Conservation (phyloP, 2,888 invertebrate species). For the Lamproptera curius region DNA sequence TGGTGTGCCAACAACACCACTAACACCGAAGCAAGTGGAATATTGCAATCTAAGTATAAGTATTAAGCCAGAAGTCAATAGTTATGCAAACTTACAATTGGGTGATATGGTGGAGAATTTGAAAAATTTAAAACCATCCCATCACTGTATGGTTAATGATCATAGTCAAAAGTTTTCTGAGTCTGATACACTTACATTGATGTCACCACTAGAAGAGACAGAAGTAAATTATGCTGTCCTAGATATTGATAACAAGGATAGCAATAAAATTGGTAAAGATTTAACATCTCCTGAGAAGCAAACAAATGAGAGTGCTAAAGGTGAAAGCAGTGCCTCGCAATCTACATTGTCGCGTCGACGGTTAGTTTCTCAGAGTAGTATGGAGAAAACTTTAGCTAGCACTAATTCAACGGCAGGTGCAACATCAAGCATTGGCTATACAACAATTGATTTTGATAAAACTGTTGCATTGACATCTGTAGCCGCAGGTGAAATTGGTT, state of each 20-base stretch:
- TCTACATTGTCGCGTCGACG: conserved; percentile 48
- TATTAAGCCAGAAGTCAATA: conserved; percentile 51
- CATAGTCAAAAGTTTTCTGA: conserved; percentile 59
- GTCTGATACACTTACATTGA: conserved; percentile 62
- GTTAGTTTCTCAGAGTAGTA: conserved; percentile 54
- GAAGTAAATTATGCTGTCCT: conserved; percentile 87
- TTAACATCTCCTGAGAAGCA: conserved; percentile 51
- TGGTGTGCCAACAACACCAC: conserved; percentile 50
- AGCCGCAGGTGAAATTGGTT: conserved; percentile 83
- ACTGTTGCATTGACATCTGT: conserved; percentile 93
- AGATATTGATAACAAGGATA: conserved; percentile 82
- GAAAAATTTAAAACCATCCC: conserved; percentile 43
- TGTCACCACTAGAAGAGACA: conserved; percentile 61
- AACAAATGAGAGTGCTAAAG: conserved; percentile 50
- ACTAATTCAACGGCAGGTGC: conserved; percentile 71
- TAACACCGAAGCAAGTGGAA: conserved; percentile 60
- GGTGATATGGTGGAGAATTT: conserved; percentile 53
- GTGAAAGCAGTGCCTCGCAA: conserved; percentile 50
- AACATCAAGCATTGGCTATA: conserved; percentile 83
- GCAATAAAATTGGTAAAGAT: conserved; percentile 39
- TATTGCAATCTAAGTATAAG: conserved; percentile 57
- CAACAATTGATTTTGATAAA: conserved; percentile 95
- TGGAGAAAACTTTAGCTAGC: conserved; percentile 40
- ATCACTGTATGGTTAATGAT: conserved; percentile 41
- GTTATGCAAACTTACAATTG: conserved; percentile 64